Percentiles rank a stretch among this genome's conserved stretches.
These are phyloP conservation scores for Eptesicus fuscus DNA, from an alignment of 2,113 vertebrate species.

Conservation along the genomic window DNA sequence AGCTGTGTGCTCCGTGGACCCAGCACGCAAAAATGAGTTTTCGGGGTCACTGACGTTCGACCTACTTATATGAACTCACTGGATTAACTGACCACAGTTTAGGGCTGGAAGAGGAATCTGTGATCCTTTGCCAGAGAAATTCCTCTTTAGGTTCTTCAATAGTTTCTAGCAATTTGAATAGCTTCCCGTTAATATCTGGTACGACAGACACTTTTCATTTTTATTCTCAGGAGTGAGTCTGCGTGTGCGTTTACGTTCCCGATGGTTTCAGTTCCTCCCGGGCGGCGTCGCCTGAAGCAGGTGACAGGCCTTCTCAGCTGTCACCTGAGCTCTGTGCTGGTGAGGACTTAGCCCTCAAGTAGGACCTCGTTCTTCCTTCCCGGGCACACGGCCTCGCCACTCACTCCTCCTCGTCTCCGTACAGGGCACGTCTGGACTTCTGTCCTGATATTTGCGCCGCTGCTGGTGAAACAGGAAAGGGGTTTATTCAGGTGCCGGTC, in stretches of 20 bases:
- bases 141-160: background rate
- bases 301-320: background rate
- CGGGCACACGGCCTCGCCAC: background rate
- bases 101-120: background rate
- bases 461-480: no score
- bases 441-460: background rate
- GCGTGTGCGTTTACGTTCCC: background rate
- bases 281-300: no score
- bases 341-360: background rate
- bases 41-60: background rate
- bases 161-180: background rate
- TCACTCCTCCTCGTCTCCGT: background rate
- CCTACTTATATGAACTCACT: background rate
- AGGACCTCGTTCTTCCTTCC: background rate
- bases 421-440: accelerated
- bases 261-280: background rate
- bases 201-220: background rate
- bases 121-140: background rate
- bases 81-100: background rate
- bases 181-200: background rate
- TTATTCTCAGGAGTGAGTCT: background rate
- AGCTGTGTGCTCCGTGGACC: conserved; percentile 1
- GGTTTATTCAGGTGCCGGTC: no score
- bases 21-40: background rate
- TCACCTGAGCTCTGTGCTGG: background rate